Conservation (phyloP, 2,797 vertebrate species). For the Myoxocephalus aenaeus region DNA sequence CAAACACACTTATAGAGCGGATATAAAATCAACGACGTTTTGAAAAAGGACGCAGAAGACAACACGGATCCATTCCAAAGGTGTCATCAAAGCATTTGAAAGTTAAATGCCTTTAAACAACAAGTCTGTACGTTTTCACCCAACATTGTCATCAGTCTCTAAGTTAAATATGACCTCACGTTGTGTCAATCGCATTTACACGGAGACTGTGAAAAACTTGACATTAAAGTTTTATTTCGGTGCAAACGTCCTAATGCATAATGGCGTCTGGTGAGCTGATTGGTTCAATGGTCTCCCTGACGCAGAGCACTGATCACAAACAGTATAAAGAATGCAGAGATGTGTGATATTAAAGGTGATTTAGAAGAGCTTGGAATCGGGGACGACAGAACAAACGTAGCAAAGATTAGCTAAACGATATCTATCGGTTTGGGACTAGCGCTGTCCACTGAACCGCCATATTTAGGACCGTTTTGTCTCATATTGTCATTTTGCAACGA, state of each 20-base stretch:
- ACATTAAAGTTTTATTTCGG: too few relatives aligned
- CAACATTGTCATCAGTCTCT: background rate
- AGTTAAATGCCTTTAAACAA: background rate
- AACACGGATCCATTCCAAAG: constrained; percentile 73
- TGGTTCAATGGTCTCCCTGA: background rate
- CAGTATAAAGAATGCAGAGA: background rate
- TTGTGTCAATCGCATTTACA: too few relatives aligned
- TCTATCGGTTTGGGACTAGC: too few relatives aligned
- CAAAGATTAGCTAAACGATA: too few relatives aligned
- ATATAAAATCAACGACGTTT: constrained; percentile 12
- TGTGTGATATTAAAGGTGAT: background rate
- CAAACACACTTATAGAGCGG: constrained; percentile 24
- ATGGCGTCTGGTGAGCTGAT: background rate
- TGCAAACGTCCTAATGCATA: background rate
- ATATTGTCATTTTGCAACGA: background rate
- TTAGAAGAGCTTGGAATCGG: too few relatives aligned
- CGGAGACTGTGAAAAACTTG: too few relatives aligned
- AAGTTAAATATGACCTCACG: background rate
- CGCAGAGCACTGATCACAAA: background rate
- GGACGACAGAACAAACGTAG: too few relatives aligned
- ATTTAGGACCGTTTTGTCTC: too few relatives aligned
- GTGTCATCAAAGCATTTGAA: constrained; percentile 29
- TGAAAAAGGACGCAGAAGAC: constrained; percentile 14
- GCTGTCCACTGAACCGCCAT: too few relatives aligned
- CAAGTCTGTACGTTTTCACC: background rate